These are phyloP conservation scores for Capitulum mitella DNA, from an alignment of 2,888 invertebrate species.

Conservation along the genomic window DNA sequence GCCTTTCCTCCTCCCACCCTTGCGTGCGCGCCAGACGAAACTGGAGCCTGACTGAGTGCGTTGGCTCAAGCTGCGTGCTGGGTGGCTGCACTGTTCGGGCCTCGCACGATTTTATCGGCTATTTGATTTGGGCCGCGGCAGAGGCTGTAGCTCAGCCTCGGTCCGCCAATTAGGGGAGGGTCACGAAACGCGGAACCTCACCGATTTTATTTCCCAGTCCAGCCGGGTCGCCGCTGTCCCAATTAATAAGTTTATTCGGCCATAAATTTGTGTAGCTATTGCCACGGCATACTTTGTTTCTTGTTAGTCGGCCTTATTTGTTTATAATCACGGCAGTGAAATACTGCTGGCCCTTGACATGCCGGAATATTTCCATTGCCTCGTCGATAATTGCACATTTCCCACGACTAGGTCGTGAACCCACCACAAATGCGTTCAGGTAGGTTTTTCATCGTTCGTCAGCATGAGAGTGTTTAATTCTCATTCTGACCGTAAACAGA, in stretches of 20 bases:
- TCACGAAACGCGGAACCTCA: background rate
- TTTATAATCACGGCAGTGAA: slow-evolving; percentile 6
- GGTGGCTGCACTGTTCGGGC: background rate
- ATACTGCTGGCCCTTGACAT: background rate
- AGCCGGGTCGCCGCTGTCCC: background rate
- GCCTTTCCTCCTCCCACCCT: no score
- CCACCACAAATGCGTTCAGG: no score
- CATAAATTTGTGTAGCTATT: background rate
- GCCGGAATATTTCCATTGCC: background rate
- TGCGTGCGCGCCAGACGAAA: no score
- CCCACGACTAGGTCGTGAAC: no score
- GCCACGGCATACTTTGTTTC: background rate
- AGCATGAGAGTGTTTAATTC: no score
- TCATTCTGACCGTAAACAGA: no score
- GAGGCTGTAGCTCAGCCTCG: background rate
- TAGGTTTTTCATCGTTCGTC: no score
- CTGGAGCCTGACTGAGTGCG: no score
- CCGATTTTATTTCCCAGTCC: background rate
- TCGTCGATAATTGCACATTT: background rate
- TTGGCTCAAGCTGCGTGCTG: background rate
- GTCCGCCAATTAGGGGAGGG: background rate
- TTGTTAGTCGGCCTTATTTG: slow-evolving; percentile 8
- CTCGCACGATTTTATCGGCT: background rate
- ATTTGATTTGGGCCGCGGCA: background rate
- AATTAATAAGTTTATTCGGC: slow-evolving; percentile 17